These are phyloP conservation scores for Drosophila trichaetosa DNA, from an alignment of 2,888 invertebrate genomes.

Conservation along the genomic window DNA sequence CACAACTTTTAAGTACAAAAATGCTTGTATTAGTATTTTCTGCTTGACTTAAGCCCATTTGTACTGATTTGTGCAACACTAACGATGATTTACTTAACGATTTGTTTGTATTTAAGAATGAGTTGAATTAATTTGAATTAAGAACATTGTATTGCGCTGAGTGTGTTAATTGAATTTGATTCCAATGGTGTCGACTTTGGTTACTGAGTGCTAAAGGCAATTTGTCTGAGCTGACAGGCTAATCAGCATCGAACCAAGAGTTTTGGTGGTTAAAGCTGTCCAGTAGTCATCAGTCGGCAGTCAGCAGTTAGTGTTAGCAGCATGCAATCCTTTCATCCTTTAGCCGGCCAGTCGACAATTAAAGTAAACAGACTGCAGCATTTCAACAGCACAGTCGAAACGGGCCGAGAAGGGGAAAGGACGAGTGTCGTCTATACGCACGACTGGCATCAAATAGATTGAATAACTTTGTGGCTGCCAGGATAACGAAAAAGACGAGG, in stretches of 20 bases:
- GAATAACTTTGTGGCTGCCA: conserved; percentile 56
- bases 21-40: neutral
- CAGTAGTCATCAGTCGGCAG: conserved; percentile 4
- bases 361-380: conserved; percentile 58
- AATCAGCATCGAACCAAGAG: conserved; percentile 55
- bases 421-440: conserved; percentile 25
- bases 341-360: conserved; percentile 47
- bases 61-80: neutral
- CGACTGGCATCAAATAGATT: conserved; percentile 67
- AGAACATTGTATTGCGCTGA: neutral
- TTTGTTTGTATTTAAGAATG: neutral
- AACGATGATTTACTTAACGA: neutral
- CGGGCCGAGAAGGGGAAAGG: neutral
- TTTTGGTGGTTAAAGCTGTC: conserved; percentile 15
- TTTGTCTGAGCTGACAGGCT: conserved; percentile 65
- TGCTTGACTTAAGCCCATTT: neutral
- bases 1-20: neutral
- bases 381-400: conserved; percentile 50
- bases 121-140: neutral
- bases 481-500: neutral
- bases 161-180: conserved; percentile 61
- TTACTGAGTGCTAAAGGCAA: conserved; percentile 61
- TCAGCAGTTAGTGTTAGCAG: neutral
- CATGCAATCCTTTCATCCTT: conserved; percentile 50
- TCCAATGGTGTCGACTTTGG: conserved; percentile 42